A percentile compares a stretch with the other conserved stretches of the same genome.
phyloP scores from a whole-genome alignment of 2,113 vertebrate genomes.

The Ctenodactylus gundi region DNA sequence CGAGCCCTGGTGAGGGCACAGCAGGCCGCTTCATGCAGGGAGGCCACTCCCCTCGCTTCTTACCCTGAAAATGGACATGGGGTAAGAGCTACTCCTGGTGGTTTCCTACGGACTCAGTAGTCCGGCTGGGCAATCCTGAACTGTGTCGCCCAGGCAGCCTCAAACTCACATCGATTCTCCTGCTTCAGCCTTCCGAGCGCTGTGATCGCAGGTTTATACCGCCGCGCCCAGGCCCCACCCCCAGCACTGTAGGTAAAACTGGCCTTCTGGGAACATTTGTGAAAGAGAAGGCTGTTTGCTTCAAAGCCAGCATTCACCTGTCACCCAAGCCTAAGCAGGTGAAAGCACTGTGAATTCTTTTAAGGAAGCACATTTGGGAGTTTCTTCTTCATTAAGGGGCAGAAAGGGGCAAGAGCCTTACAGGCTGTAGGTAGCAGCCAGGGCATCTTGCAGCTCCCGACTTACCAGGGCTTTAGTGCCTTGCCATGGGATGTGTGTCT shows the following conservation, averaged over 20 bases:
- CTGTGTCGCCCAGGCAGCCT: too few species aligned
- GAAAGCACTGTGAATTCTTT: constrained; percentile 2
- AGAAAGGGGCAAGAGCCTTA: not conserved
- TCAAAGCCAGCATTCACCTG: not conserved
- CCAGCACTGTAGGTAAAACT: not conserved
- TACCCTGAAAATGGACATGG: not conserved
- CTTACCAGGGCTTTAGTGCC: not conserved
- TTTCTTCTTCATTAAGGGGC: not conserved
- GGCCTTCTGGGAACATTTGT: not conserved
- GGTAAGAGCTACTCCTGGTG: not conserved
- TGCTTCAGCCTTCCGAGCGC: too few species aligned
- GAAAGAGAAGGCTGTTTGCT: not conserved
- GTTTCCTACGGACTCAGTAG: not conserved
- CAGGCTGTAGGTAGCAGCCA: not conserved
- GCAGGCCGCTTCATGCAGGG: not conserved
- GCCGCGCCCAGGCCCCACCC: too few species aligned
- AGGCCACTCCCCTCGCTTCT: not conserved
- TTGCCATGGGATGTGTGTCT: too few species aligned
- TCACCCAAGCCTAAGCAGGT: not conserved
- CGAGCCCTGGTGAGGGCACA: not conserved
- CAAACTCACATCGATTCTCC: too few species aligned
- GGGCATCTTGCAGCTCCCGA: not conserved
- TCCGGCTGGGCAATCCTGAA: too few species aligned
- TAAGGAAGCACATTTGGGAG: not conserved
- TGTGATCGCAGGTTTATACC: too few species aligned